Evolutionary conservation across 2,888 invertebrate genomes (phyloP).

Genomic region (Agriopis leucophaearia): DNA sequence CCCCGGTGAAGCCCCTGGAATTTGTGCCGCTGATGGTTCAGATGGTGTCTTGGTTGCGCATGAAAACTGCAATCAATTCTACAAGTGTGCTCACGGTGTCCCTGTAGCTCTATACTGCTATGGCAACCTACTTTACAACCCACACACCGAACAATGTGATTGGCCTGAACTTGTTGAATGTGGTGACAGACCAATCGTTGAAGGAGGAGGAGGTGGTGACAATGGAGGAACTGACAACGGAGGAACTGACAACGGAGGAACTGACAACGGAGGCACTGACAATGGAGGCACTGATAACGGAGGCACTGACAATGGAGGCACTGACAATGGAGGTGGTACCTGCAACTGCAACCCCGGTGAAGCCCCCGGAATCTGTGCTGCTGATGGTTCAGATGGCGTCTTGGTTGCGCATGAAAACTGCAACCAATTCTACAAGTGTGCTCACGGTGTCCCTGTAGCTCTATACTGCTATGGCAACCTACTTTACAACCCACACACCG

Average conservation of each 20-base stretch:
- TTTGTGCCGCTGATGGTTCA: conserved; percentile 49
- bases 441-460: conserved; percentile 41
- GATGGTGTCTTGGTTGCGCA: conserved; percentile 52
- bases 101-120: conserved; percentile 38
- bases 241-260: conserved; percentile 19
- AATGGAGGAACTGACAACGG: conserved; percentile 17
- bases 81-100: conserved; percentile 48
- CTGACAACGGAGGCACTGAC: conserved; percentile 21
- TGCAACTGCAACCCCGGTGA: conserved; percentile 48
- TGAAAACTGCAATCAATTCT: conserved; percentile 57
- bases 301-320: conserved; percentile 20
- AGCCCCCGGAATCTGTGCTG: conserved; percentile 49
- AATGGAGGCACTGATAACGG: conserved; percentile 13
- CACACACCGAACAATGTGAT: conserved; percentile 47
- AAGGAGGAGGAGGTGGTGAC: conserved; percentile 28
- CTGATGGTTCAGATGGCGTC: conserved; percentile 50
- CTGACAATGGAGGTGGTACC: conserved; percentile 16
- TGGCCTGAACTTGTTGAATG: conserved; percentile 55
- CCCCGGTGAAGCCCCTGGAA: conserved; percentile 49
- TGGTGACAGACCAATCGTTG: conserved; percentile 48
- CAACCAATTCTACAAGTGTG: conserved; percentile 54
- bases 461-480: conserved; percentile 48
- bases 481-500: conserved; percentile 50
- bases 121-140: conserved; percentile 36
- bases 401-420: conserved; percentile 54